Percentiles rank a stretch among this genome's conserved stretches.
These are phyloP conservation scores for Lacerta bilineata DNA, from an alignment of 2,797 vertebrate genomes.

Conservation along the genomic window DNA sequence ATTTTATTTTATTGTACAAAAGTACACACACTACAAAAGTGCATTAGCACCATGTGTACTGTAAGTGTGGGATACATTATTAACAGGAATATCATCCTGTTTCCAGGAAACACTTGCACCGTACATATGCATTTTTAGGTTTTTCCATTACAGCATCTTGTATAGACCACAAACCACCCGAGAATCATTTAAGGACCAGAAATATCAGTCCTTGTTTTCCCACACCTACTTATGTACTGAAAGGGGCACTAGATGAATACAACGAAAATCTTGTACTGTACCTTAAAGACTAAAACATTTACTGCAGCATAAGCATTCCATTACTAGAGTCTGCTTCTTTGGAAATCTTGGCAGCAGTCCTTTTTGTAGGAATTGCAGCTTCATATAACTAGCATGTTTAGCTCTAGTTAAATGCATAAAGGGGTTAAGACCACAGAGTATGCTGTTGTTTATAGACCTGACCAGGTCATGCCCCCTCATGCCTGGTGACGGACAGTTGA, in stretches of 20 bases:
- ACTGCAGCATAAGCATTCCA: neutral
- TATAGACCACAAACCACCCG: neutral
- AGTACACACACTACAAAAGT: neutral
- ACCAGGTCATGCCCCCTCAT: no score
- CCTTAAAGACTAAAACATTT: neutral
- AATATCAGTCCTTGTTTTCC: neutral
- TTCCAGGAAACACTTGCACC: neutral
- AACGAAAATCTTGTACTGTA: neutral
- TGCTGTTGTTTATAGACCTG: no score
- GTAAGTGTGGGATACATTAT: conserved; percentile 29
- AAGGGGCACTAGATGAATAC: neutral
- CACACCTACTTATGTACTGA: neutral
- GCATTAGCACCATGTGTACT: conserved; percentile 4
- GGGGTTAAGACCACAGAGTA: no score
- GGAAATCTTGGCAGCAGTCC: neutral
- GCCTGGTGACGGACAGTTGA: no score
- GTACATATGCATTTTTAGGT: neutral
- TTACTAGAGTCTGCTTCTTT: neutral
- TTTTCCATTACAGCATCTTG: neutral
- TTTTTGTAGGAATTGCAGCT: no score
- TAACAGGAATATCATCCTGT: neutral
- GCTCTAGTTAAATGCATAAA: no score
- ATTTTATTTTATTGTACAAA: conserved; percentile 18
- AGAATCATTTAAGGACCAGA: neutral
- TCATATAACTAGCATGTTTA: no score